Percentiles rank a stretch among this genome's conserved stretches.
These are phyloP conservation scores for Spilarctia lutea DNA, from an alignment of 2,888 invertebrate species.

Conservation along the genomic window DNA sequence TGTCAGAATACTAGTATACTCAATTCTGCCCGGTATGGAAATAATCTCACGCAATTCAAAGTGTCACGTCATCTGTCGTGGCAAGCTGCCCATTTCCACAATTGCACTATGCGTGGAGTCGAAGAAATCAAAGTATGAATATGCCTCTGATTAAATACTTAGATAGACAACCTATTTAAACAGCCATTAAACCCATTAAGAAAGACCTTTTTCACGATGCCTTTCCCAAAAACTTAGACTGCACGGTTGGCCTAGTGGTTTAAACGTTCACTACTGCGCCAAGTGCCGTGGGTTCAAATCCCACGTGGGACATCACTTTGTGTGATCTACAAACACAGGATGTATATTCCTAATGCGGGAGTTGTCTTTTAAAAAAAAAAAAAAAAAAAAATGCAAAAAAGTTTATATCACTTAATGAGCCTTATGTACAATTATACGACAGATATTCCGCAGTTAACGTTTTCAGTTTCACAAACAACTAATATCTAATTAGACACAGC, in stretches of 20 bases:
- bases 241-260: no score
- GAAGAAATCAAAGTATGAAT: background rate
- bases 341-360: no score
- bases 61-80: no score
- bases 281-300: no score
- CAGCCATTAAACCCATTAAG: background rate
- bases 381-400: background rate
- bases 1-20: no score
- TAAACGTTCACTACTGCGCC: no score
- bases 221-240: no score
- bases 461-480: background rate
- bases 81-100: background rate
- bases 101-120: background rate
- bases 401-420: background rate
- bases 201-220: background rate
- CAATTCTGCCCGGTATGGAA: no score
- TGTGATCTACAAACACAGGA: no score
- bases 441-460: background rate
- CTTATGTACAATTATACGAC: background rate
- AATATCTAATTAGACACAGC: background rate
- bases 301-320: no score
- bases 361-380: no score
- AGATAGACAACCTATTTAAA: background rate
- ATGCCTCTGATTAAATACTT: background rate
- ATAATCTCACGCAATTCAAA: no score